phyloP scores from a whole-genome alignment of 1,140 invertebrate genomes.

The Sarcophaga peregrina region DNA sequence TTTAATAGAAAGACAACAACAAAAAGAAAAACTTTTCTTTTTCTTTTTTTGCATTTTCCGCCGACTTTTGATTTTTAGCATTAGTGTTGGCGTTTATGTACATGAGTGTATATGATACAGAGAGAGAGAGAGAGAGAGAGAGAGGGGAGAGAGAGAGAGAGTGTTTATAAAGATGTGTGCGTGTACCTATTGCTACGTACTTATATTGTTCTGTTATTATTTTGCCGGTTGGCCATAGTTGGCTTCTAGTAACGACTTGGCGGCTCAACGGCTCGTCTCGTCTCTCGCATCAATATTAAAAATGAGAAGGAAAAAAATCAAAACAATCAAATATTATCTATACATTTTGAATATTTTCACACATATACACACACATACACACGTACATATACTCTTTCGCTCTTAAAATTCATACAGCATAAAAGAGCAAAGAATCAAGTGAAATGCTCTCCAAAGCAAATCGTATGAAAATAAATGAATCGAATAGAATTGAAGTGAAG shows the following conservation, averaged over 20 bases:
- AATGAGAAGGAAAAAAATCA: background rate
- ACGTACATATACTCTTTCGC: background rate
- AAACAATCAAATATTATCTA: background rate
- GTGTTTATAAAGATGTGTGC: slow-evolving; percentile 7
- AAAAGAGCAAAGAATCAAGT: background rate
- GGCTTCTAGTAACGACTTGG: slow-evolving; percentile 60
- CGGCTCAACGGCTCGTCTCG: slow-evolving; percentile 65
- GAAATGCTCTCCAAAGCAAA: background rate
- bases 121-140: too few species aligned
- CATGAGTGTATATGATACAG: background rate
- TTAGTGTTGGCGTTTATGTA: too few species aligned
- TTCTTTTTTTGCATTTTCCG: background rate
- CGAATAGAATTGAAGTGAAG: background rate
- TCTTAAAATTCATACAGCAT: background rate
- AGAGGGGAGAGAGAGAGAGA: too few species aligned
- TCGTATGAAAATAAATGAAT: background rate
- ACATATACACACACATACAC: too few species aligned
- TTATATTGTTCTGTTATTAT: slow-evolving; percentile 35
- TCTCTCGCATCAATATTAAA: slow-evolving; percentile 45
- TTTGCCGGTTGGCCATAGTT: slow-evolving; percentile 41
- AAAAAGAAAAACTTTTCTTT: background rate
- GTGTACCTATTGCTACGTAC: background rate
- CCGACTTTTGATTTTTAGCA: too few species aligned
- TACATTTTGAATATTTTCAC: too few species aligned
- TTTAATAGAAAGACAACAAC: background rate